phyloP scores from a whole-genome alignment of 2,113 vertebrate species.

The Chlorodrepanis virens region DNA sequence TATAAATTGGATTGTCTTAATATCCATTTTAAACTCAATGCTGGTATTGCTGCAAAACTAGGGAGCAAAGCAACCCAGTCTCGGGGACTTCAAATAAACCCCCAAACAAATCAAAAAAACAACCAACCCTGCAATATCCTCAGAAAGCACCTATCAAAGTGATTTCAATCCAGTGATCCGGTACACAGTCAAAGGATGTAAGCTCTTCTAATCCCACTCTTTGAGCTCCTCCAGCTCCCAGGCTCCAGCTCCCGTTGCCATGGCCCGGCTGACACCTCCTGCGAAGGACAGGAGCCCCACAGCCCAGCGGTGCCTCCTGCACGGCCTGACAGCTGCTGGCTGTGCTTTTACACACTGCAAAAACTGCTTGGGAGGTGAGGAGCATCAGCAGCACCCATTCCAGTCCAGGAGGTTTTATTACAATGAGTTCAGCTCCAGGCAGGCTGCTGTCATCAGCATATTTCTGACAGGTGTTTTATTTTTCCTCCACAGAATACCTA shows the following conservation, averaged over 20 bases:
- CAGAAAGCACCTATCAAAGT: conserved; percentile 72
- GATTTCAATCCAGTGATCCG: conserved; percentile 74
- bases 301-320: conserved; percentile 42
- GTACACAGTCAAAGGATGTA: conserved; percentile 79
- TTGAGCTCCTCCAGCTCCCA: conserved; percentile 73
- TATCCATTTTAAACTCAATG: background rate
- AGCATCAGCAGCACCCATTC: conserved; percentile 35
- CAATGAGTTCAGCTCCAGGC: conserved; percentile 37
- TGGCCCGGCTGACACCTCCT: conserved; percentile 60
- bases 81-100: conserved; percentile 59
- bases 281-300: conserved; percentile 47
- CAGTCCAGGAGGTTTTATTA: conserved; percentile 36
- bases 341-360: conserved; percentile 44
- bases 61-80: conserved; percentile 48
- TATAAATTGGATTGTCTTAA: background rate
- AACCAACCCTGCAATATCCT: conserved; percentile 49
- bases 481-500: background rate
- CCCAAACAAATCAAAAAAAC: conserved; percentile 4
- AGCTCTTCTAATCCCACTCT: conserved; percentile 81
- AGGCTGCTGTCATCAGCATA: conserved; percentile 30
- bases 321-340: conserved; percentile 73
- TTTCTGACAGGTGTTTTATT: conserved; percentile 58
- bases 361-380: conserved; percentile 40
- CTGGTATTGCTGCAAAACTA: conserved; percentile 16
- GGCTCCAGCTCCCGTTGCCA: conserved; percentile 57